Percentiles rank a stretch among this genome's conserved stretches.
Conservation (phyloP, 2,797 vertebrate genomes). For the Valencia hispanica region DNA sequence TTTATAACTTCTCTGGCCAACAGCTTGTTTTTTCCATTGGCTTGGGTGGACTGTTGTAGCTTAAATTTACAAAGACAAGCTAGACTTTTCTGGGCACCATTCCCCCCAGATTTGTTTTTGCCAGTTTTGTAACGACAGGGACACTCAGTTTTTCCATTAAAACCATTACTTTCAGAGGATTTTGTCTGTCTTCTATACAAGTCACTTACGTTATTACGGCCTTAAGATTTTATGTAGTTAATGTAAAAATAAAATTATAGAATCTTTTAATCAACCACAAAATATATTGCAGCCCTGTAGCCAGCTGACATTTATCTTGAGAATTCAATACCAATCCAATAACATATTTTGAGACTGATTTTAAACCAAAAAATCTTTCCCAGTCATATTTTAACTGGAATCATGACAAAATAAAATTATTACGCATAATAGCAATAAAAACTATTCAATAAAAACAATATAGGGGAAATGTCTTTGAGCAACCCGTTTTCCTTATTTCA, state of each 20-base stretch:
- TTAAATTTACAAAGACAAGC: conserved; percentile 57
- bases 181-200: conserved; percentile 23
- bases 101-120: conserved; percentile 37
- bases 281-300: conserved; percentile 17
- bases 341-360: not conserved
- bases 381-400: not conserved
- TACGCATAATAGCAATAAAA: not conserved
- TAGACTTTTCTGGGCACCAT: conserved; percentile 50
- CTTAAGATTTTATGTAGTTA: conserved; percentile 23
- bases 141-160: conserved; percentile 57
- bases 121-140: conserved; percentile 45
- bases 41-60: conserved; percentile 43
- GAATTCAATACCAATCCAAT: not conserved
- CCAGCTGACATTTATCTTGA: conserved; percentile 13
- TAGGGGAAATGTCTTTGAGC: not conserved
- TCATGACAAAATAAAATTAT: not conserved
- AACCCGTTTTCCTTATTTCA: not conserved
- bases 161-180: conserved; percentile 40
- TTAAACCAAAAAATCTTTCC: not conserved
- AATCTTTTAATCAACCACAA: conserved; percentile 23
- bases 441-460: not conserved
- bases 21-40: conserved; percentile 9
- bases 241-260: conserved; percentile 8
- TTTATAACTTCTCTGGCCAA: conserved; percentile 37
- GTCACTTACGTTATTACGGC: conserved; percentile 9